Percentiles rank a stretch among this genome's conserved stretches.
Conservation (phyloP, 1,140 invertebrate species). For the Thrips palmi region DNA sequence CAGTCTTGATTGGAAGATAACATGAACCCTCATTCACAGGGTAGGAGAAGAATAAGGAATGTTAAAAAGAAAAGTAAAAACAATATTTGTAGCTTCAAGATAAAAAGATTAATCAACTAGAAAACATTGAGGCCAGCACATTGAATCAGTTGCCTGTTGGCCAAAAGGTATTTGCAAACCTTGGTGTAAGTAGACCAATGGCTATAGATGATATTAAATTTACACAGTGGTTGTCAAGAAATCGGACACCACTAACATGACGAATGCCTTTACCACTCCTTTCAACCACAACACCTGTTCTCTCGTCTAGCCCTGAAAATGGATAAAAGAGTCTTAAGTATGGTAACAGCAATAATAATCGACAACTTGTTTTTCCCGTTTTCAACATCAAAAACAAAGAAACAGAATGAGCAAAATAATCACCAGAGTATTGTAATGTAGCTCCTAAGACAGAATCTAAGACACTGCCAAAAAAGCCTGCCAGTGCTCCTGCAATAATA, state of each 20-base stretch:
- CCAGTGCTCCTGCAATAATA: slow-evolving; percentile 44
- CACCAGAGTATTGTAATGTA: slow-evolving; percentile 70
- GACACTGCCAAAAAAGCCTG: slow-evolving; percentile 61
- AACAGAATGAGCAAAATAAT: slow-evolving; percentile 14
- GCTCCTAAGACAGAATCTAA: slow-evolving; percentile 74
- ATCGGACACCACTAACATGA: slow-evolving; percentile 53
- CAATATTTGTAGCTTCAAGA: too few species aligned
- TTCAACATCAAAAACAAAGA: not conserved
- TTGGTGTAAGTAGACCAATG: slow-evolving; percentile 51
- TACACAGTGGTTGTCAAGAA: slow-evolving; percentile 82
- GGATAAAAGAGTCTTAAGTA: slow-evolving; percentile 13
- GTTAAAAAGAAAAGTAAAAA: too few species aligned
- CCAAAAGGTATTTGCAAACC: slow-evolving; percentile 47
- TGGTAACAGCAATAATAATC: not conserved
- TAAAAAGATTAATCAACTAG: too few species aligned
- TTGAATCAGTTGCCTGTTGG: too few species aligned
- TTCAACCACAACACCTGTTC: slow-evolving; percentile 50
- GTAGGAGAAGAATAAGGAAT: too few species aligned
- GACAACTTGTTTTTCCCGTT: not conserved
- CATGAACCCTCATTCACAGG: too few species aligned
- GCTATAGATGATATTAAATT: slow-evolving; percentile 67
- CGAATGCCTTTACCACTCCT: slow-evolving; percentile 47
- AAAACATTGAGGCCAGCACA: too few species aligned
- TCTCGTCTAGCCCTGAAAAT: slow-evolving; percentile 43
- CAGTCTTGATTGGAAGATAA: too few species aligned